Percentiles rank a stretch among this genome's conserved stretches.
Conservation (phyloP, 2,888 invertebrate species). For the Meiosimyza platycephala region DNA sequence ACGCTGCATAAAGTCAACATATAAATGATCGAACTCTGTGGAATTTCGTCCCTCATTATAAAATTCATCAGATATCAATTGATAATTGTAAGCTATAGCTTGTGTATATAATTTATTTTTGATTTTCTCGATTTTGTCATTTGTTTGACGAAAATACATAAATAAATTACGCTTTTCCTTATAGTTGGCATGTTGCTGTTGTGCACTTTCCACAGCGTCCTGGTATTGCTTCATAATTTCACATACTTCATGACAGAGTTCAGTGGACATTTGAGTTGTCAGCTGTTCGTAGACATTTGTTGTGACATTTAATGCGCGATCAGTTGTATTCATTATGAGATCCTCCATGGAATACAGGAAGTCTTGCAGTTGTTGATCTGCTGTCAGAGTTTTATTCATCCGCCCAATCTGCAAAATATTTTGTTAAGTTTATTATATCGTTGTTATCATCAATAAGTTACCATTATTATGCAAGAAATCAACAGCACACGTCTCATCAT, state of each 20-base stretch:
- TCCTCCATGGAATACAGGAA: conserved; percentile 43
- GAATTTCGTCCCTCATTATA: conserved; percentile 41
- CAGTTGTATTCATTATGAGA: conserved; percentile 45
- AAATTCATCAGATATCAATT: conserved; percentile 47
- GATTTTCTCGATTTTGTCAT: conserved; percentile 40
- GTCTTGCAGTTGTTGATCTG: conserved; percentile 34
- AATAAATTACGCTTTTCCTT: conserved; percentile 45
- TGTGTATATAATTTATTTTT: background rate
- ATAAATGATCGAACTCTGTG: conserved; percentile 49
- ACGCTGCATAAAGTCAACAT: conserved; percentile 45
- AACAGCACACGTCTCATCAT: too few species aligned
- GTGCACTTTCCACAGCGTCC: conserved; percentile 35
- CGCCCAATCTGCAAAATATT: conserved; percentile 29
- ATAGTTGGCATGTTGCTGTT: conserved; percentile 35
- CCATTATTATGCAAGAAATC: too few species aligned
- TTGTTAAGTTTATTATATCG: background rate
- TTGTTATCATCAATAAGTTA: too few species aligned
- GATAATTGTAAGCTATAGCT: conserved; percentile 11
- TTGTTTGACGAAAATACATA: conserved; percentile 43
- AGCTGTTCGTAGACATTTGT: conserved; percentile 44
- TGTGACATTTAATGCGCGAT: conserved; percentile 45
- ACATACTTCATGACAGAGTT: conserved; percentile 27
- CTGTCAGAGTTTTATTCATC: conserved; percentile 31
- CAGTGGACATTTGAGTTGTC: conserved; percentile 32
- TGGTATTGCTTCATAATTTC: conserved; percentile 42